Evolutionary conservation across 1,140 invertebrate species (phyloP), one percentile per base, ranked within the genome.

Genomic region (Drosophila repletoides): DNA sequence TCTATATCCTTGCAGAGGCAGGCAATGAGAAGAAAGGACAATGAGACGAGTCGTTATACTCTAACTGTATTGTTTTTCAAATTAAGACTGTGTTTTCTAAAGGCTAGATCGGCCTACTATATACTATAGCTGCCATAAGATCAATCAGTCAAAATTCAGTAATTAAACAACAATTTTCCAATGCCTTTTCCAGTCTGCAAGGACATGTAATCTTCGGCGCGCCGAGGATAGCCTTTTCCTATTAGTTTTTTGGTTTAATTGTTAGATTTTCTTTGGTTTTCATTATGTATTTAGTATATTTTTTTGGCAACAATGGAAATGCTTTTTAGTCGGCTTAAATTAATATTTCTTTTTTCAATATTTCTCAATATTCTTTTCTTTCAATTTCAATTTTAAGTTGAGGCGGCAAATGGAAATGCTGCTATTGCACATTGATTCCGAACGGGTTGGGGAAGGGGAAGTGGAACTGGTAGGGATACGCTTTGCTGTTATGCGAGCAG

Each of bases 371-470:
- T 55, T 51, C 3, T 9, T 15, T 52, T 28, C 6, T 48, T 53
- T 33, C 28, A 24, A 14, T 33, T 55, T 34, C 28, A 40, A 38
- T 38, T 48, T 56, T 22, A 45, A 64, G 14, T 34, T 6, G 38
- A 51, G 31, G 58, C 31, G 61, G 51, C 31, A 34, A 69, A 40
- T 55, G 59, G 45, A 63, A 77, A 74, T 58, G 68, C 53, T 40
- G 80, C 72, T 88, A 88, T 88, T 88, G 87, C 87, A 88, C 87
- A 86, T 72, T 74, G 72, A 68, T 86, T 88, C 73, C 86, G 76
- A 36, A 19, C 28, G 48, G 66, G 10, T 46, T 26, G 38, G 45
- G 43, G 24, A 36, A 33, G 15, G 31, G 60, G 29, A 6, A 24
- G 6, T 21, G 31, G 6, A 10, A n/a, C 38, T 26, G 14, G 15